These are phyloP conservation scores for Bungarus multicinctus DNA, from an alignment of 2,113 vertebrate genomes.

Conservation along the genomic window DNA sequence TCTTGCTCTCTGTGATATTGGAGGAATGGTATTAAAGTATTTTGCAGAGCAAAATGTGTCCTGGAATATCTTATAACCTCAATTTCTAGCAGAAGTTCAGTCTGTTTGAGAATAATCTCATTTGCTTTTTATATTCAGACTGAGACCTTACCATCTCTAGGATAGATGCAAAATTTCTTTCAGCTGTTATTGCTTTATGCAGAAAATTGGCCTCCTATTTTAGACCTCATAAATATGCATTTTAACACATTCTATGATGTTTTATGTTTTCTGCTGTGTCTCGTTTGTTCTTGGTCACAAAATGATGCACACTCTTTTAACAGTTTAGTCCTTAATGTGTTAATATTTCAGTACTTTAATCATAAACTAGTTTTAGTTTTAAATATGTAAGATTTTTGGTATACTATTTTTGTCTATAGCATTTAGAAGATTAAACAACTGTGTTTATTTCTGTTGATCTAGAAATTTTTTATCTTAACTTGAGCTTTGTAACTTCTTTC, in stretches of 20 bases:
- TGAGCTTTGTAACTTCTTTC: neutral
- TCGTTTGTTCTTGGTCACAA: neutral
- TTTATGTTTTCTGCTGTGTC: neutral
- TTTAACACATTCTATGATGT: neutral
- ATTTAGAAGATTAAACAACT: neutral
- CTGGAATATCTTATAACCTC: neutral
- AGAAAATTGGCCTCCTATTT: neutral
- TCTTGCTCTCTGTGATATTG: neutral
- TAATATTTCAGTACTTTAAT: neutral
- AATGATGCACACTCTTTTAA: neutral
- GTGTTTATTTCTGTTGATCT: neutral
- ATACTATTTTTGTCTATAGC: neutral
- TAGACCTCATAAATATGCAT: neutral
- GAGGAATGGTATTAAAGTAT: neutral
- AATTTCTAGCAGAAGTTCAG: neutral
- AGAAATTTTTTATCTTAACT: neutral
- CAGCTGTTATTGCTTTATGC: neutral
- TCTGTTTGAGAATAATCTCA: neutral
- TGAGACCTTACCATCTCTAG: neutral
- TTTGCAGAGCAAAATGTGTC: neutral
- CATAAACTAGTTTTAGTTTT: neutral
- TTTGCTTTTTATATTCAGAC: neutral
- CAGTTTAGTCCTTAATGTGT: neutral
- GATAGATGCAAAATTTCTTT: neutral
- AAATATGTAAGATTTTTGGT: neutral